Conservation (phyloP, 2,113 vertebrate species). For the Hyperopisus bebe region DNA sequence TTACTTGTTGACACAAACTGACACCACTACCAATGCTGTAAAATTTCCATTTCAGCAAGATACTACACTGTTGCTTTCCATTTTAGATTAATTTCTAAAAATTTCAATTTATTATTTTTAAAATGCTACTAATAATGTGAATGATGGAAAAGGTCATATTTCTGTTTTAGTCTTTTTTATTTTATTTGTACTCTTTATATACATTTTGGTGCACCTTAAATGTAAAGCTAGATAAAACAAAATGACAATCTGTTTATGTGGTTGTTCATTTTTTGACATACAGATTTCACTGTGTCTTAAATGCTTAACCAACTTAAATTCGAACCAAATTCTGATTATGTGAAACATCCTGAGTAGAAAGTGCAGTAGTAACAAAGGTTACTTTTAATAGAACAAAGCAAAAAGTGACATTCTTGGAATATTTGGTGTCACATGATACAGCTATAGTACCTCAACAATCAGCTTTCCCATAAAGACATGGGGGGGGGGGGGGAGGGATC, state of each 20-base stretch:
- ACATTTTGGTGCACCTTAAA: background rate
- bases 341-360: background rate
- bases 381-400: background rate
- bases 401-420: background rate
- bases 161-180: background rate
- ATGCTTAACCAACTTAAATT: background rate
- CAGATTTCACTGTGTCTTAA: background rate
- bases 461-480: background rate
- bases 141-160: background rate
- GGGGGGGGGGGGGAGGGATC: background rate
- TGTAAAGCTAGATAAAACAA: slow-evolving; percentile 4
- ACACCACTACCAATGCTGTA: background rate
- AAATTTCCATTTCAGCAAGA: background rate
- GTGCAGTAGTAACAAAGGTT: background rate
- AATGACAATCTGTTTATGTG: background rate
- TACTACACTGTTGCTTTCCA: background rate
- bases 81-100: background rate
- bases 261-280: background rate
- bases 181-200: background rate
- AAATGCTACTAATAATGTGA: background rate
- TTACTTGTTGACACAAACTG: background rate
- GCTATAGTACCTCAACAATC: background rate
- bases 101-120: background rate
- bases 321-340: background rate
- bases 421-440: background rate